Base-by-base conservation (phyloP, 2,888 invertebrate species). In the Chymomyza caudatula region DNA sequence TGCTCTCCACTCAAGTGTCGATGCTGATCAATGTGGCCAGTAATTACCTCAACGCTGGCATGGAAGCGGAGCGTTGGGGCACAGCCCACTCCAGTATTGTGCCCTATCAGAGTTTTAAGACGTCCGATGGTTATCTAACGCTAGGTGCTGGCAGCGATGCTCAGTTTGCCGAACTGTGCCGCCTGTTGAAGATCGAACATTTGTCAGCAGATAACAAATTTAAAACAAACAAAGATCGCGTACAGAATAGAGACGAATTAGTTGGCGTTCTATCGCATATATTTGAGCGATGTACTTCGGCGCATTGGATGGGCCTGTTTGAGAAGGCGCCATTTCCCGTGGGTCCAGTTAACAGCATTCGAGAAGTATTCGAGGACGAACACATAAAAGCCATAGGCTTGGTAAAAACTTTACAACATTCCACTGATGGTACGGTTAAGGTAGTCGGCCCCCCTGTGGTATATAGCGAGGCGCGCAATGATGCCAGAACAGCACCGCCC, bases 1-100 rank as follows among this genome's bases (percentile, higher is more conserved):
- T 99, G n/a, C 91, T 99, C 0, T 96, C 97, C 1, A 97, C 98
- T 0, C 98, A 98, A 92, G 93, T 98, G 42, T 94, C 97, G 0
- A 93, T 94, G 82, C 92, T 99, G 88, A 96, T 96, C 20, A 98
- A 98, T 88, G 92, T 98, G 11, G 98, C 94, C 0, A 95, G 95
- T 0, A 97, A 96, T 90, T 98, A 96, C 90, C 91, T 99, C 25
- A 99, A 98, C 89, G 94, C 94, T 54, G 95, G 94, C 0, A 92
- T 92, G 22, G 96, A 96, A 82, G 95, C 95, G 0, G 91, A 92
- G 65, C 92, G 96, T 58, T 95, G 95, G 94, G 98, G 98, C n/a
- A 98, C 98, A 0, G 96, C 96, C 0, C 98, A 99, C 89, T 95
- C 94, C 67, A 97, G 96, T 87, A 94, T 99, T 67, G 98, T 98